Percentiles rank a stretch among this genome's conserved stretches.
Conservation (phyloP, 2,113 vertebrate species). For the Struthio camelus region DNA sequence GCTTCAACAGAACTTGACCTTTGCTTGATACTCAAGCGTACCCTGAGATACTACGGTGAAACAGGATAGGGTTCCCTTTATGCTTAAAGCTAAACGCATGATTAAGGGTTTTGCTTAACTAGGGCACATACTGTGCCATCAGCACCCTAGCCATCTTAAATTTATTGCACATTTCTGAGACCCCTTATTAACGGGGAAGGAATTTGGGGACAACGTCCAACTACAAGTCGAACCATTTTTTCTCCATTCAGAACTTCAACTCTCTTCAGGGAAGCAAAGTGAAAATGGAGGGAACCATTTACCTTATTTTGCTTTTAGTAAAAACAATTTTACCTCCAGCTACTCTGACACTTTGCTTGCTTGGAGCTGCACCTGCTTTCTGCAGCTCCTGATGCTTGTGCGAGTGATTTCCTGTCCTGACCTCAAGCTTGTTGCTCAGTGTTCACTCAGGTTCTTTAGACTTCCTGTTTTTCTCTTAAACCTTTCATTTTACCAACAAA, state of each 20-base stretch:
- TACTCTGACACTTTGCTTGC: accelerated
- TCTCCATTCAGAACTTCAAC: accelerated
- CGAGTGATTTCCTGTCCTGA: neutral
- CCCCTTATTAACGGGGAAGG: neutral
- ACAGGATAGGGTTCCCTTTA: neutral
- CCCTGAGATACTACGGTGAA: neutral
- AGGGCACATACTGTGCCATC: neutral
- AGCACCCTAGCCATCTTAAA: neutral
- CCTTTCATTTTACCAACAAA: neutral
- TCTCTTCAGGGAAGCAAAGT: neutral
- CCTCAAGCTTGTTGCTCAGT: neutral
- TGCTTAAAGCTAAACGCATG: neutral
- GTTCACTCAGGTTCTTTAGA: neutral
- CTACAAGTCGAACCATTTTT: neutral
- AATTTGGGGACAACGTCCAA: neutral
- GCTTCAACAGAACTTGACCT: neutral
- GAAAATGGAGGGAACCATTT: accelerated
- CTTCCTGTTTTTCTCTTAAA: slow-evolving; percentile 42
- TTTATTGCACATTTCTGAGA: neutral
- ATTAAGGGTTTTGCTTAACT: neutral
- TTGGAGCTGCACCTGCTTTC: neutral
- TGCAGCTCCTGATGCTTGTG: neutral
- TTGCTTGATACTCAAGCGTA: neutral
- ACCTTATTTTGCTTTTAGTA: neutral
- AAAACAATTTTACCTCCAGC: neutral